These are phyloP conservation scores for Azemiops feae DNA, from an alignment of 2,113 vertebrate genomes.

Conservation along the genomic window DNA sequence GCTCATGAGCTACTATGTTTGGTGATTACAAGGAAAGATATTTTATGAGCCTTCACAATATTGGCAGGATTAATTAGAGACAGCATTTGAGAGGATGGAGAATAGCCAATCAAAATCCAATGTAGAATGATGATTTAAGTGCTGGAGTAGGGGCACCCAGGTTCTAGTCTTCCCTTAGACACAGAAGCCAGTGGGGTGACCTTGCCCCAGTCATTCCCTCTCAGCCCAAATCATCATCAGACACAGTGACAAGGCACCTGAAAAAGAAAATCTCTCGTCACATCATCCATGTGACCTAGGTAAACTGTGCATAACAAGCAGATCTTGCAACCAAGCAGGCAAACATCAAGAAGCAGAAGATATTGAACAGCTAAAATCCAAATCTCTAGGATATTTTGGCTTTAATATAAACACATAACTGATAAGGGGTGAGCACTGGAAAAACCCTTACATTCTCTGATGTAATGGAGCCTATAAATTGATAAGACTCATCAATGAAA, in stretches of 20 bases:
- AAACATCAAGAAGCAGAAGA: neutral
- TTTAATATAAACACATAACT: neutral
- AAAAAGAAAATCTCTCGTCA: neutral
- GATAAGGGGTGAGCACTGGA: neutral
- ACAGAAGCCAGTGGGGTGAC: neutral
- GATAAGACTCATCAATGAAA: neutral
- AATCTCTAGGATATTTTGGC: neutral
- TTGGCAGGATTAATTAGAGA: neutral
- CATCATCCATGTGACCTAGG: neutral
- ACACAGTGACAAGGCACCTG: neutral
- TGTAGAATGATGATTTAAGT: neutral
- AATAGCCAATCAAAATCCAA: neutral
- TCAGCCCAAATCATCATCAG: neutral
- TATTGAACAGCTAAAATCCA: neutral
- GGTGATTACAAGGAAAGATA: neutral
- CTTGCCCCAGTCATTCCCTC: neutral
- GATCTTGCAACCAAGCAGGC: neutral
- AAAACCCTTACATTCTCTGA: neutral
- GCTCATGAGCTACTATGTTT: neutral
- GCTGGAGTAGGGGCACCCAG: neutral
- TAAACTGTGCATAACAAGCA: neutral
- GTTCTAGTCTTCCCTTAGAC: neutral
- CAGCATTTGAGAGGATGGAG: neutral
- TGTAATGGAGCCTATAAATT: neutral
- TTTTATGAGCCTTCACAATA: neutral